phyloP scores from a whole-genome alignment of 2,113 vertebrate genomes.

The Pachyramphus minor region DNA sequence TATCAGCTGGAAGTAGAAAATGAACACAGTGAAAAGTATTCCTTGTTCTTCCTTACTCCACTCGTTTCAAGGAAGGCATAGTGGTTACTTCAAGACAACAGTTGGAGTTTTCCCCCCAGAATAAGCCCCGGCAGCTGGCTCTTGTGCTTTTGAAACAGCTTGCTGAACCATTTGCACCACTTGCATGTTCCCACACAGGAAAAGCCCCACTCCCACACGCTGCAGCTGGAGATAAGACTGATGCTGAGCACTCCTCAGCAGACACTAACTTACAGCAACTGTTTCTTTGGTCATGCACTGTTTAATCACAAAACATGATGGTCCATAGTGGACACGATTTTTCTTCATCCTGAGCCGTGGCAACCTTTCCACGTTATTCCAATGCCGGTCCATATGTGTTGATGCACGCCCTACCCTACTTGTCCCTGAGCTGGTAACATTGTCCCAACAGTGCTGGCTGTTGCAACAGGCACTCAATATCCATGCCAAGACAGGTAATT shows the following conservation, averaged over 20 bases:
- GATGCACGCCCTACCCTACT: not conserved
- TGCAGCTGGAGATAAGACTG: not conserved
- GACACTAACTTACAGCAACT: not conserved
- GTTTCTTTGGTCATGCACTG: not conserved
- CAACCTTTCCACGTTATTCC: not conserved
- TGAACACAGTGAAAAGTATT: not conserved
- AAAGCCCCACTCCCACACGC: accelerated
- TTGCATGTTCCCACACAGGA: not conserved
- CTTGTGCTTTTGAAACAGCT: not conserved
- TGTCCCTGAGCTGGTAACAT: conserved; percentile 1
- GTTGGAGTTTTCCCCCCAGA: not conserved
- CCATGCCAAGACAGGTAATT: not conserved
- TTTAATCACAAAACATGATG: not conserved
- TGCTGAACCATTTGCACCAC: not conserved
- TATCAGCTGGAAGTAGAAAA: not conserved
- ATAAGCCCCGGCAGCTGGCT: not conserved
- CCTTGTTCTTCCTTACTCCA: not conserved
- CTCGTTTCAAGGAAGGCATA: accelerated
- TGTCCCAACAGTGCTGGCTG: not conserved
- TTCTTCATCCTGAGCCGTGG: not conserved
- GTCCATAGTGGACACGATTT: not conserved
- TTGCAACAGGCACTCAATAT: not conserved
- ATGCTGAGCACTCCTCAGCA: not conserved
- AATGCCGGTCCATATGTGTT: not conserved
- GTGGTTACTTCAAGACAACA: not conserved